These are phyloP conservation scores for Emys orbicularis DNA, from an alignment of 2,797 vertebrate species.

Conservation along the genomic window DNA sequence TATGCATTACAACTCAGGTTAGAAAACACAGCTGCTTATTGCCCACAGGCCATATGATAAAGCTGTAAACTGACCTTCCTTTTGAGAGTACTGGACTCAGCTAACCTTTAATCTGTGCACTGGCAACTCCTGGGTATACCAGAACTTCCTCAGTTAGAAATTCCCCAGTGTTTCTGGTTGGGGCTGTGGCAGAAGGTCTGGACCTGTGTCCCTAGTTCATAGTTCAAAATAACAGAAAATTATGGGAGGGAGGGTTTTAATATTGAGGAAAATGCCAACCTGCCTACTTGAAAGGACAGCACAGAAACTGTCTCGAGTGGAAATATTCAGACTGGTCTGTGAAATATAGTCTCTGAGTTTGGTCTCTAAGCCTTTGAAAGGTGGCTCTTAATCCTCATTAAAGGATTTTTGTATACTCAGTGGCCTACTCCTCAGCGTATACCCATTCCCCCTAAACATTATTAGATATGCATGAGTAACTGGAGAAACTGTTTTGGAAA, in stretches of 20 bases:
- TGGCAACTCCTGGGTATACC: background rate
- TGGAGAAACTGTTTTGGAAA: too few species aligned
- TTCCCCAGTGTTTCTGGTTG: background rate
- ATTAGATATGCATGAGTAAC: background rate
- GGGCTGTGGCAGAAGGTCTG: background rate
- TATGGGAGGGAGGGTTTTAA: background rate
- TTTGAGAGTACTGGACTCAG: accelerated
- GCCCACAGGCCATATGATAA: accelerated
- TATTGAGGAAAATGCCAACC: background rate
- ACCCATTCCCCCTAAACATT: background rate
- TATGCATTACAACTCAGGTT: background rate
- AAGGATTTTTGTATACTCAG: too few species aligned
- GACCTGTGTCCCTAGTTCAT: background rate
- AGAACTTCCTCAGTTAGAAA: background rate
- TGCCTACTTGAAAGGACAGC: background rate
- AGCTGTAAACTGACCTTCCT: background rate
- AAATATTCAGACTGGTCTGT: background rate
- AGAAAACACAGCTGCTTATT: background rate
- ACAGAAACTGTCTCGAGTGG: background rate
- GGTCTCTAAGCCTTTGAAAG: too few species aligned
- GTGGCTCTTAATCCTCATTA: background rate
- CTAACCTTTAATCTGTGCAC: background rate
- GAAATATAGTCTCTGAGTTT: background rate
- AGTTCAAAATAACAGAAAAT: background rate
- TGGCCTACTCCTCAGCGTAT: too few species aligned